Percentiles rank a stretch among this genome's conserved stretches.
These are phyloP conservation scores for Hybos culiciformis DNA, from an alignment of 2,888 invertebrate genomes.

Conservation along the genomic window DNA sequence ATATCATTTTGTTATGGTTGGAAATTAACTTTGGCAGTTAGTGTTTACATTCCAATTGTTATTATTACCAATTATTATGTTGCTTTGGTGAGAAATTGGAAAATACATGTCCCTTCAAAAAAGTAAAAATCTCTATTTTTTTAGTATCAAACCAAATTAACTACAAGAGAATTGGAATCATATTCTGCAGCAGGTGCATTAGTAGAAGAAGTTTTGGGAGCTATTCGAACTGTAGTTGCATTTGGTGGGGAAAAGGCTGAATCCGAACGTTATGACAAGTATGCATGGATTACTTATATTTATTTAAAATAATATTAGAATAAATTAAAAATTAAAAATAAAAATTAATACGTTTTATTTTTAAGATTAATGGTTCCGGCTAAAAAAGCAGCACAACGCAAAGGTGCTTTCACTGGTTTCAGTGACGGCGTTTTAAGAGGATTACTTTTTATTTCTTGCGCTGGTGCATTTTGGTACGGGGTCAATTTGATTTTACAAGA, in stretches of 20 bases:
- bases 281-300: no score
- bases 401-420: slow-evolving; percentile 50
- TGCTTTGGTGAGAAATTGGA: slow-evolving; percentile 45
- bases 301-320: no score
- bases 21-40: slow-evolving; percentile 66
- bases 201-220: slow-evolving; percentile 60
- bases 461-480: slow-evolving; percentile 67
- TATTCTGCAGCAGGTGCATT: slow-evolving; percentile 64
- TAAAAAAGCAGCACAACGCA: slow-evolving; percentile 43
- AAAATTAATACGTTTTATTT: no score
- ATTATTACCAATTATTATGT: slow-evolving; percentile 57
- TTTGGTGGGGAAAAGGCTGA: slow-evolving; percentile 64
- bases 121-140: not conserved
- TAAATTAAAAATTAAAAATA: no score
- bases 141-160: slow-evolving; percentile 50
- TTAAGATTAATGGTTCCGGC: slow-evolving; percentile 44
- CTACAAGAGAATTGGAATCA: slow-evolving; percentile 47
- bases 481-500: slow-evolving; percentile 52
- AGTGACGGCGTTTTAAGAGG: slow-evolving; percentile 59
- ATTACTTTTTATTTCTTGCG: slow-evolving; percentile 55
- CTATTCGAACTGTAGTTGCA: slow-evolving; percentile 60
- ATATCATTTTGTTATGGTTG: slow-evolving; percentile 68
- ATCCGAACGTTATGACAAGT: slow-evolving; percentile 40
- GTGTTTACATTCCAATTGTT: slow-evolving; percentile 61
- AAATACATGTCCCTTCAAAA: not conserved